These are phyloP conservation scores for Poecilobothrus nobilitatus DNA, from an alignment of 2,888 invertebrate genomes.

Conservation along the genomic window DNA sequence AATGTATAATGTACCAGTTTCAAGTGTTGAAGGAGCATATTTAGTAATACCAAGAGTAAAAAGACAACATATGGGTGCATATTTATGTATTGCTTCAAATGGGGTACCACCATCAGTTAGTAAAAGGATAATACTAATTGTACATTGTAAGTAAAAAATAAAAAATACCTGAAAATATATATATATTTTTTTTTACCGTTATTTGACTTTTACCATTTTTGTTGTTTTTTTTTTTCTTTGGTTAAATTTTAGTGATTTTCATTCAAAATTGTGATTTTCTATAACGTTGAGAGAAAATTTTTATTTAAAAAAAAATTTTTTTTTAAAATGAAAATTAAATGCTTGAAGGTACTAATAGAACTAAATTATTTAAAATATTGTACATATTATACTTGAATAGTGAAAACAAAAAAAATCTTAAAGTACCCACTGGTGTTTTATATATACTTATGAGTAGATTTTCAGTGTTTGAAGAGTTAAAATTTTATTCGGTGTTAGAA, in stretches of 20 bases:
- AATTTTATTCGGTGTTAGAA: too few relatives aligned
- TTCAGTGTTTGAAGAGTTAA: too few relatives aligned
- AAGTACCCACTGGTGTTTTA: too few relatives aligned
- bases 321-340: too few relatives aligned
- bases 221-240: background rate
- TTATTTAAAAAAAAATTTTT: too few relatives aligned
- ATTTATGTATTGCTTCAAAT: slow-evolving; percentile 73
- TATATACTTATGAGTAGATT: too few relatives aligned
- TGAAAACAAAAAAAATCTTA: too few relatives aligned
- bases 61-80: slow-evolving; percentile 71
- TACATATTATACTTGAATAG: too few relatives aligned
- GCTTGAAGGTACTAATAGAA: too few relatives aligned
- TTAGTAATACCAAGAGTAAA: slow-evolving; percentile 61
- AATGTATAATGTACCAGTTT: slow-evolving; percentile 42
- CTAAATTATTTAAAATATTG: too few relatives aligned
- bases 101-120: slow-evolving; percentile 82
- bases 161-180: background rate
- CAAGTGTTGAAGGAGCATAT: slow-evolving; percentile 57
- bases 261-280: slow-evolving; percentile 8
- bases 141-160: slow-evolving; percentile 65
- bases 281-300: background rate
- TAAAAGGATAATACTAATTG: slow-evolving; percentile 76
- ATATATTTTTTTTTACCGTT: background rate
- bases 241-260: too few relatives aligned
- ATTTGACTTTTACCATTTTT: background rate